Evolutionary conservation across 2,888 invertebrate genomes (phyloP), one percentile per base, ranked within the genome.

Genomic region (Perizoma flavofasciatum): DNA sequence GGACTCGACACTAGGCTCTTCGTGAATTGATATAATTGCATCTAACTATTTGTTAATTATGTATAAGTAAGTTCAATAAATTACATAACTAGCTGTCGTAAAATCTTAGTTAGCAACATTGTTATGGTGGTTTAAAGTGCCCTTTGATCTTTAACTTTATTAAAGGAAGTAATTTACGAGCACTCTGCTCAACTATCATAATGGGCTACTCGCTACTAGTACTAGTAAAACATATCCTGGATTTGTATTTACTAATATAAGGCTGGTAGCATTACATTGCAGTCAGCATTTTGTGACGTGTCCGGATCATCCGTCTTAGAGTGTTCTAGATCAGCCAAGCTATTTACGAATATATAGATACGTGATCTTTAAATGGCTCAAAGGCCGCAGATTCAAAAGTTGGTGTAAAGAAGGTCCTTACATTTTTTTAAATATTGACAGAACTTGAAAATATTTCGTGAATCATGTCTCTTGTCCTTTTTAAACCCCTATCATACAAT

Each of bases 1-100:
- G 45, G 6, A 48, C 43, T 48, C 10, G 43, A 44, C 44, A 53
- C 53, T 44, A 44, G 45, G 45, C 33, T 53, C 45, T 53, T 53
- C 22, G 22, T 22, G 3, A 22, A 22, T 3, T 22, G 22, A 49
- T 53, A 53, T 49, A 10, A 47, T 45, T 22, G 49, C 35, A 32
- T 39, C n/a, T 59, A 59, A 54, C 59, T 41, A 53, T 59, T 45
- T 52, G n/a, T 33, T 53, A 49, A 53, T 53, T 39, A 45, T 35
- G 10, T 39, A 46, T 34, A 22, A 22, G 22, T 22, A 22, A 1
- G n/a, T 11, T 9, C n/a, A 53, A 40, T 54, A 49, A 59, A 53
- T 45, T 40, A 59, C 49, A 22, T 22, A 22, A 22, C 45, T 40
- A 53, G 40, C 49, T 6, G 41, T 45, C 7, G 22, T 58, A 52